Evolutionary conservation across 2,797 vertebrate genomes (phyloP), one percentile per base, ranked within the genome.

Genomic region (Orientallactaga sibirica): DNA sequence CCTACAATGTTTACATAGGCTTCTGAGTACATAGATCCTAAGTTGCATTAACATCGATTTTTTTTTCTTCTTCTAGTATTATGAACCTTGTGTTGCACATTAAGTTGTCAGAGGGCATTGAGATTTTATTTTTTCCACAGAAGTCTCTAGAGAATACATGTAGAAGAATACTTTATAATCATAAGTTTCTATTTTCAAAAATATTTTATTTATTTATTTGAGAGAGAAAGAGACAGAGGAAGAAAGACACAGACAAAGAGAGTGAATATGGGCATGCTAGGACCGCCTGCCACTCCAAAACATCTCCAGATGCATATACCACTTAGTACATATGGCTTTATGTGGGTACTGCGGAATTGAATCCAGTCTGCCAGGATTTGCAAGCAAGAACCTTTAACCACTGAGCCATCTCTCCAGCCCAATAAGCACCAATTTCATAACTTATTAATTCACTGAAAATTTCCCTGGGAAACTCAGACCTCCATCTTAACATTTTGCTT

Each of bases 121-220:
- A 71, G 7, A 43, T 80, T 88, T 86, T 62, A 93, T 52, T 64
- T 71, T 96, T 71, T 78, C 73, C 43, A 68, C 27, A 83, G 4
- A 37, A 12, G 4, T 41, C 11, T 22, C 19, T 85, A 90, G 52
- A 74, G 43, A 64, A 64, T 68, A 86, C 74, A 86, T 52, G 11
- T 61, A 75, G 68, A 66, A 82, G 7, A 70, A 41, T 86, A 80
- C 68, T 93, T 91, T 48, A 48, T 48, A 48, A 9, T 48, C 48
- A 48, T 48, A 48, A 48, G 9, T 48, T 48, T 48, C 6, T 48
- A 48, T 48, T 48, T 48, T 37, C 33, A 48, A 48, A 48, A 48
- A 48, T 48, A 48, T 48, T 48, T 48, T 48, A 48, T 48, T 48
- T 48, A 48, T 48, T 48, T 48, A 10, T 48, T 48, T 48, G 48